A percentile compares a stretch with the other conserved stretches of the same genome.
phyloP scores from a whole-genome alignment of 1,140 invertebrate species.

The Eriocheir sinensis region DNA sequence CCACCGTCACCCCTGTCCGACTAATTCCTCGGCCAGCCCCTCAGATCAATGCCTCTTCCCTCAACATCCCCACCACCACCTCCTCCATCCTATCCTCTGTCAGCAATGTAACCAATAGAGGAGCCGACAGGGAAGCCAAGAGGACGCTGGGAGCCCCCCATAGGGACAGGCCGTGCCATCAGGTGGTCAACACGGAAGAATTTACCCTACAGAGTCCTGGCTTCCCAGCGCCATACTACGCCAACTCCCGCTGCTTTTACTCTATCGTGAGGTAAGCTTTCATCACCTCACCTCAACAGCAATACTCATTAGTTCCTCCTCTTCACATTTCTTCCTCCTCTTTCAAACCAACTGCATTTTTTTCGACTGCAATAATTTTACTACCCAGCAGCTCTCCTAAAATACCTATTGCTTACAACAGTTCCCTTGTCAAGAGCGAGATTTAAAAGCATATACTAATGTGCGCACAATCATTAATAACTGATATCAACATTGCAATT shows the following conservation, averaged over 20 bases:
- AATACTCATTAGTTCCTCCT: too few species aligned
- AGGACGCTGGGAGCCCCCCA: background rate
- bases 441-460: too few species aligned
- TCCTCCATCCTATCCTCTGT: background rate
- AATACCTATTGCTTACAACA: too few species aligned
- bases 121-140: background rate
- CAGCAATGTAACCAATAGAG: background rate
- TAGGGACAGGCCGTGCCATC: background rate
- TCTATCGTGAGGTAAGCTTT: conserved; percentile 49
- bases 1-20: conserved; percentile 39
- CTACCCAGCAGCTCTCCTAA: too few species aligned
- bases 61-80: background rate
- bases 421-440: too few species aligned
- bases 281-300: background rate
- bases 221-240: conserved; percentile 67
- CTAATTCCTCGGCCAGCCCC: background rate
- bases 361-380: too few species aligned
- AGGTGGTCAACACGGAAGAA: background rate
- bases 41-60: background rate
- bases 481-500: too few species aligned
- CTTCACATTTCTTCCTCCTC: too few species aligned
- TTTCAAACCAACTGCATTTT: too few species aligned
- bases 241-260: conserved; percentile 58
- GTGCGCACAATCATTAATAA: too few species aligned
- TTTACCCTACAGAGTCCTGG: conserved; percentile 64